Evolutionary conservation across 2,888 invertebrate species (phyloP), one percentile per base, ranked within the genome.

Genomic region (Allacma fusca): DNA sequence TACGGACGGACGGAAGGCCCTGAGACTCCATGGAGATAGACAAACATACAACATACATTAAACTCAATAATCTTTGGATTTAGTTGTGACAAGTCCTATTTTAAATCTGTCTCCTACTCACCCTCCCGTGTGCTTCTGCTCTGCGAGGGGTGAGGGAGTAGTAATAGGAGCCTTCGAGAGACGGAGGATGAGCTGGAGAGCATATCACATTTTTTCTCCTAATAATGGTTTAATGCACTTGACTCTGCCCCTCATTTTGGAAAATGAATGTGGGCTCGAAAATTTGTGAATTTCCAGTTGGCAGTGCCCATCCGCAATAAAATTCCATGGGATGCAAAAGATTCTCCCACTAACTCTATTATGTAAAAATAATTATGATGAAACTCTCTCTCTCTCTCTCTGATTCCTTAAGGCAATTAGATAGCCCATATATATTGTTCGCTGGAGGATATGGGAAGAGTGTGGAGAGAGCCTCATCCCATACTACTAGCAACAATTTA

Each of bases 21-120:
- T 50, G 19, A 50, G 50, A n/a, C n/a, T n/a, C n/a, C n/a, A n/a
- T n/a, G n/a, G n/a, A n/a, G n/a, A n/a, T n/a, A n/a, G n/a, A n/a
- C n/a, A n/a, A n/a, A n/a, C n/a, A n/a, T n/a, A 50, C 7, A 4
- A 13, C 50, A 13, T 16, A 50, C 5, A n/a, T 34, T 34, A 5
- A 50, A 50, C 50, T 50, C 50, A 50, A 5, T 50, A 50, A 50
- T 50, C 50, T 50, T 50, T 50, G 50, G 50, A 5, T 50, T 50
- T 50, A 50, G 34, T 34, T n/a, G n/a, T 5, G 2, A 13, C 16
- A 5, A 50, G 5, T 2, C 2, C 7, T 50, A 50, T 50, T 50
- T 50, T 16, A 50, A 50, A 50, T 9, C 50, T 50, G 50, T 50
- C n/a, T n/a, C n/a, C n/a, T n/a, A n/a, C n/a, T n/a, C n/a, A n/a